These are phyloP conservation scores for Acrocephalus arundinaceus DNA, from an alignment of 2,113 vertebrate species.

Conservation along the genomic window DNA sequence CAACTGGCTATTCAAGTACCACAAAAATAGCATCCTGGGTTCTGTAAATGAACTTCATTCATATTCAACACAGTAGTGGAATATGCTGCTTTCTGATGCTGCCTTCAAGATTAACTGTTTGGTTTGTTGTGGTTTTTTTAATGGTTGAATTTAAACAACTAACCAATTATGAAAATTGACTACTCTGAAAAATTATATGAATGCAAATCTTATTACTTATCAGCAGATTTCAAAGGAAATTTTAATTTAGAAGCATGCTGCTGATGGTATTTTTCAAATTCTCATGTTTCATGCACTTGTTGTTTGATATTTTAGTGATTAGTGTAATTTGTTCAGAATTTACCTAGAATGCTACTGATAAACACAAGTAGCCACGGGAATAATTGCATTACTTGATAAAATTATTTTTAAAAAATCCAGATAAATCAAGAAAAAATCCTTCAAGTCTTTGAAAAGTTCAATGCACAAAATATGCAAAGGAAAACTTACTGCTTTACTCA, in stretches of 20 bases:
- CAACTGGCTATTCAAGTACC: background rate
- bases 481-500: background rate
- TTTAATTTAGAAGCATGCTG: background rate
- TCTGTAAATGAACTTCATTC: slow-evolving; percentile 10
- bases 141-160: background rate
- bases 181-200: background rate
- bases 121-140: background rate
- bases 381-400: background rate
- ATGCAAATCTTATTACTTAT: background rate
- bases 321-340: background rate
- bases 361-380: background rate
- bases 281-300: background rate
- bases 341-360: background rate
- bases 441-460: background rate
- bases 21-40: background rate
- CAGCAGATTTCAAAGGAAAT: background rate
- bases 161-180: background rate
- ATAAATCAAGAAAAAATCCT: background rate
- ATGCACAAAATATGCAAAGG: background rate
- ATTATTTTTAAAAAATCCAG: background rate
- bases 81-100: background rate
- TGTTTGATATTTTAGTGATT: background rate
- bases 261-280: background rate
- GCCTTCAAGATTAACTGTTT: background rate
- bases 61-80: background rate